Conservation (phyloP, 1,140 invertebrate species). For the Lordiphosa mommai region DNA sequence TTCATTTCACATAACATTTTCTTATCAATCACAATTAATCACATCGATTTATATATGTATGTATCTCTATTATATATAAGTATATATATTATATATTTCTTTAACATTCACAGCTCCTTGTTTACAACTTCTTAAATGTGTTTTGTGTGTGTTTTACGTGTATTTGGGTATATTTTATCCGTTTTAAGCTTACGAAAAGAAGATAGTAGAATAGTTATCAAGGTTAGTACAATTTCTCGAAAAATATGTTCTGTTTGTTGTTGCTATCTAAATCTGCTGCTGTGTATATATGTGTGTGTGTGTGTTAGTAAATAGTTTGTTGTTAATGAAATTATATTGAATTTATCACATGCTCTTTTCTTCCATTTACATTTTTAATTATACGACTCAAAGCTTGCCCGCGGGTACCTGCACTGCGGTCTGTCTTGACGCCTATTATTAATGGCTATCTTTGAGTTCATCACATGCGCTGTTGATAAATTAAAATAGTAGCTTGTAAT, state of each 20-base stretch:
- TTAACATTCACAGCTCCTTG: conserved; percentile 75
- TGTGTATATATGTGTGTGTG: conserved; percentile 16
- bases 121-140: conserved; percentile 64
- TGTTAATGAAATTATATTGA: conserved; percentile 75
- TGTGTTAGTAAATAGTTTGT: conserved; percentile 59
- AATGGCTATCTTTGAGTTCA: conserved; percentile 53
- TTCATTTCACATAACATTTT: conserved; percentile 35
- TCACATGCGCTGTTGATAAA: conserved; percentile 78
- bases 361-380: conserved; percentile 56
- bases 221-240: conserved; percentile 66
- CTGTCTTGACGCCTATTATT: conserved; percentile 32
- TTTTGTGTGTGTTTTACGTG: conserved; percentile 51
- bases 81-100: conserved; percentile 48
- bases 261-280: neutral
- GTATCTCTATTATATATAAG: conserved; percentile 24
- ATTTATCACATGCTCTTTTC: conserved; percentile 75
- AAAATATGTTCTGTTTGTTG: conserved; percentile 54
- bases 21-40: conserved; percentile 77
- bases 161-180: conserved; percentile 38
- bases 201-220: conserved; percentile 28
- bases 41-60: conserved; percentile 68
- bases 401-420: conserved; percentile 1
- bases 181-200: conserved; percentile 27
- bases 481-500: conserved; percentile 42
- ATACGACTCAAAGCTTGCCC: conserved; percentile 56